Evolutionary conservation across 2,113 vertebrate genomes (phyloP), one percentile per base, ranked within the genome.

Genomic region (Stigmatopora nigra): DNA sequence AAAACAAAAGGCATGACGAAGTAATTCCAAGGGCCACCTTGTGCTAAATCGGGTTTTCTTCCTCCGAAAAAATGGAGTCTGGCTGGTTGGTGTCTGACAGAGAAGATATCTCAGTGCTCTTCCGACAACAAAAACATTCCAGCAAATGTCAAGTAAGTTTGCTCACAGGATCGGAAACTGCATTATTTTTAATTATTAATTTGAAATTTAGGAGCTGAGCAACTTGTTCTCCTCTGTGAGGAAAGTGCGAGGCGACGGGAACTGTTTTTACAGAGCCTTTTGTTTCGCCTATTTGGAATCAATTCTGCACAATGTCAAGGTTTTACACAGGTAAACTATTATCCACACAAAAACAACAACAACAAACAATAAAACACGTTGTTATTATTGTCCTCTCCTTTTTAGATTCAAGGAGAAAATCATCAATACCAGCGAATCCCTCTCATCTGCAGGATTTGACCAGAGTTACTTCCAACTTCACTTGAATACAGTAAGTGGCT

Each of bases 251-350:
- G 92, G 92, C 6, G 93, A 94, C 51, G 93, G 93, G 1, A 94
- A 93, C 78, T 94, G 93, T 70, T 93, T 94, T 85, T 94, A 94
- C 84, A 88, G 93, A 80, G 92, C 90, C 13, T 45, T 93, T 70
- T 91, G 88, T 76, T 94, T 91, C 44, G 80, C 89, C 22, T 88
- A 90, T 70, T 46, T 94, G 79, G 92, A 94, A 60, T 90, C 87
- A 3, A 64, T 91, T 38, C 76, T 91, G 14, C 86, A 87, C 20
- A 88, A 86, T 60, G 59, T 69, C 73, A 82, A 88, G 31, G 87
- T 86, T 68, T 38, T 92, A 56, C 79, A 91, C 75, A 88, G 86
- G 93, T 93, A 82, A 85, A 89, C 78, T 1, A 3, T 20, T 53
- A 53, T 22, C 10, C 7, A 41, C 36, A 5, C 14, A 41, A 36